These are phyloP conservation scores for Xanthorhoe designata DNA, from an alignment of 2,888 invertebrate species.

Conservation along the genomic window DNA sequence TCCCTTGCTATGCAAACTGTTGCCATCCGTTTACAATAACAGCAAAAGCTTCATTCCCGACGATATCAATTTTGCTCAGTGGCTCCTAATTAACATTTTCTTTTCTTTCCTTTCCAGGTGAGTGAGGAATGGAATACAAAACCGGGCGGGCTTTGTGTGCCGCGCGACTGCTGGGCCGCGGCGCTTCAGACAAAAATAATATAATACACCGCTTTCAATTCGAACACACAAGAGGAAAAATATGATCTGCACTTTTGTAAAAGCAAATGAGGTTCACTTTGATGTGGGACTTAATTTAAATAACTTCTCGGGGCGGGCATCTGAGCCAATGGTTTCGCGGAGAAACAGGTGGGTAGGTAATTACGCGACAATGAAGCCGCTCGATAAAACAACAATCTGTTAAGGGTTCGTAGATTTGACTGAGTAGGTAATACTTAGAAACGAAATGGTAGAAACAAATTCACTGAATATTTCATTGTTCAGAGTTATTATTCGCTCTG, in stretches of 20 bases:
- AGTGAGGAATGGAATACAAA: slow-evolving; percentile 80
- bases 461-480: slow-evolving; percentile 37
- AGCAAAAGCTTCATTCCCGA: slow-evolving; percentile 69
- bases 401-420: slow-evolving; percentile 28
- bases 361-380: slow-evolving; percentile 53
- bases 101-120: slow-evolving; percentile 85
- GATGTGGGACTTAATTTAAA: slow-evolving; percentile 75
- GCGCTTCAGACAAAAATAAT: slow-evolving; percentile 74
- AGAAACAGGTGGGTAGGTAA: slow-evolving; percentile 55
- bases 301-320: slow-evolving; percentile 61
- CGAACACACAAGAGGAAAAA: slow-evolving; percentile 77
- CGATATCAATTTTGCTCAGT: slow-evolving; percentile 82
- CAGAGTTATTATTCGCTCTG: slow-evolving; percentile 36
- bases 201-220: slow-evolving; percentile 80
- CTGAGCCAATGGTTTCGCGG: slow-evolving; percentile 47
- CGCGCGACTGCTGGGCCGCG: slow-evolving; percentile 53
- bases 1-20: slow-evolving; percentile 57
- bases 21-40: slow-evolving; percentile 76
- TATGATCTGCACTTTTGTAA: slow-evolving; percentile 82
- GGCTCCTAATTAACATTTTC: slow-evolving; percentile 84
- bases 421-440: slow-evolving; percentile 27
- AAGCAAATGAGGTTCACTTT: slow-evolving; percentile 81
- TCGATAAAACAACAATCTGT: slow-evolving; percentile 43
- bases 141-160: slow-evolving; percentile 73
- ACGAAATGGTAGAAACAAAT: slow-evolving; percentile 34